A percentile compares a stretch with the other conserved stretches of the same genome.
These are phyloP conservation scores for Alloplasta piceator DNA, from an alignment of 2,888 invertebrate species.

Conservation along the genomic window DNA sequence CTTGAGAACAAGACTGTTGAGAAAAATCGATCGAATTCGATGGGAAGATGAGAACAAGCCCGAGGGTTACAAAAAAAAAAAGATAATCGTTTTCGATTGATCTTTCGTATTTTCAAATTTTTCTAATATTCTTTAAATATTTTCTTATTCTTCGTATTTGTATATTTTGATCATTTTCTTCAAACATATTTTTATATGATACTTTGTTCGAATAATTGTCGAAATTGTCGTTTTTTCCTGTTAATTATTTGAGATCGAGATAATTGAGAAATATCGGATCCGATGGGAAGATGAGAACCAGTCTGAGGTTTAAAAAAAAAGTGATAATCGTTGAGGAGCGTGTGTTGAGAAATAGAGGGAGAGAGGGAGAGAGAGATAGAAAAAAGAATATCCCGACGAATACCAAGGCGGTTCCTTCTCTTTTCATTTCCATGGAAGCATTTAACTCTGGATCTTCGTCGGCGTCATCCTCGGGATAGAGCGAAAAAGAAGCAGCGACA, in stretches of 20 bases:
- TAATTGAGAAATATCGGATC: not conserved
- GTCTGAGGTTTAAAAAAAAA: conserved; percentile 9
- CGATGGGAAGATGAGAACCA: not conserved
- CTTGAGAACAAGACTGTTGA: not conserved
- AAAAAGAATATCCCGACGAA: conserved; percentile 28
- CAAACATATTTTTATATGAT: no score
- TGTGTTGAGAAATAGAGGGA: not conserved
- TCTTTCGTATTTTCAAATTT: no score
- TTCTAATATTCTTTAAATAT: no score
- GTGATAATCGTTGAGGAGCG: conserved; percentile 2
- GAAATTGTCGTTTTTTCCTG: no score
- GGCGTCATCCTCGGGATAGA: conserved; percentile 12
- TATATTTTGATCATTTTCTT: no score
- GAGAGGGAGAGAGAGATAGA: conserved; percentile 4
- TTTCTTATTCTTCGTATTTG: no score
- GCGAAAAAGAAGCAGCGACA: conserved; percentile 15
- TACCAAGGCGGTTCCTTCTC: conserved; percentile 41
- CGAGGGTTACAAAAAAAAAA: not conserved
- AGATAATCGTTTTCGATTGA: not conserved
- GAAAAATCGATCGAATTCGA: conserved; percentile 3
- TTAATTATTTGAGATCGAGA: no score
- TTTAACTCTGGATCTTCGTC: conserved; percentile 51
- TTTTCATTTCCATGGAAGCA: conserved; percentile 54
- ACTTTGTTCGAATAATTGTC: no score
- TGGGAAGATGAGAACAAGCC: not conserved